phyloP scores from a whole-genome alignment of 2,113 vertebrate genomes.

The Herpetotheres cachinnans region DNA sequence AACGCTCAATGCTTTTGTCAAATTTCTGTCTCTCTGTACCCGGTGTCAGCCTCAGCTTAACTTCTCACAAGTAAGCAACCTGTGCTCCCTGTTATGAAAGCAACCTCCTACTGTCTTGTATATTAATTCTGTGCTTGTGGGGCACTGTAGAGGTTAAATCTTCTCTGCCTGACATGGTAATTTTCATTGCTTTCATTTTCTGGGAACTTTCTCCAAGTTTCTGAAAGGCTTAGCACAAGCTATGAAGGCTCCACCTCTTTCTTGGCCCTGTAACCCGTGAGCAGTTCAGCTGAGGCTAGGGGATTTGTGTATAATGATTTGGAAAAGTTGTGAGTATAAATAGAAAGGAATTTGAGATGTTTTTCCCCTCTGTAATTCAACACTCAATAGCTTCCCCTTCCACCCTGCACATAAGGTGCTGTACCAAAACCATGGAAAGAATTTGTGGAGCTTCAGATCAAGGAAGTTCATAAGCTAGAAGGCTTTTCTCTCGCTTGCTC shows the following conservation, averaged over 20 bases:
- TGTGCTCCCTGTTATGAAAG: constrained; percentile 24
- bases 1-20: constrained; percentile 26
- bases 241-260: constrained; percentile 31
- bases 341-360: constrained; percentile 66
- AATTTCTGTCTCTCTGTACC: constrained; percentile 41
- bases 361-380: constrained; percentile 64
- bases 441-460: constrained; percentile 29
- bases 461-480: constrained; percentile 31
- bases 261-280: constrained; percentile 25
- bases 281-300: constrained; percentile 62
- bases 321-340: constrained; percentile 63
- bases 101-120: constrained; percentile 14
- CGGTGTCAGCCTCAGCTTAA: constrained; percentile 43
- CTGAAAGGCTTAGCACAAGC: constrained; percentile 5
- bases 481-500: background rate
- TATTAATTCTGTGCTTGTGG: background rate
- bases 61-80: background rate
- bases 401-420: constrained; percentile 50
- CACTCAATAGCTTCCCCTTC: constrained; percentile 60
- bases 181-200: constrained; percentile 22
- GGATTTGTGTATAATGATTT: constrained; percentile 63
- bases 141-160: background rate
- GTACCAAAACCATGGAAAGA: constrained; percentile 41
- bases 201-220: background rate
- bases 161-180: background rate